Percentiles rank a stretch among this genome's conserved stretches.
These are phyloP conservation scores for Rhopalosiphum nymphaeae DNA, from an alignment of 2,888 invertebrate genomes.

Conservation along the genomic window DNA sequence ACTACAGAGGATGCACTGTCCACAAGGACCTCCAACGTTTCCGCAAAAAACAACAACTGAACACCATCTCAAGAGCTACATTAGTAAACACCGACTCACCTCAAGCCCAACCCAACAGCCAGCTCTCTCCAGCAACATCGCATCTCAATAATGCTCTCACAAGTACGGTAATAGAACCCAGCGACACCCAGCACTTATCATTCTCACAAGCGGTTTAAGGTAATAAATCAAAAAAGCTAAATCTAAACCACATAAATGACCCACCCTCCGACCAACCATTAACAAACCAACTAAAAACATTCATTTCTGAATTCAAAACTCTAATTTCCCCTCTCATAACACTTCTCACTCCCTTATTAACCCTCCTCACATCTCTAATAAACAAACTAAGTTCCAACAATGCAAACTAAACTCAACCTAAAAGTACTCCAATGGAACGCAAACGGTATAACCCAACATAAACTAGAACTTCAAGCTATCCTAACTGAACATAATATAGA, in stretches of 20 bases:
- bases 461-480: conserved; percentile 25
- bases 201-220: not conserved
- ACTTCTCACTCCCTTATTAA: not conserved
- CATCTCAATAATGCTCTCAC: not conserved
- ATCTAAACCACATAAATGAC: not conserved
- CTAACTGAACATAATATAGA: not conserved
- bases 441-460: conserved; percentile 29
- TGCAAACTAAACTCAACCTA: not conserved
- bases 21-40: not conserved
- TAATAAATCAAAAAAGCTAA: not conserved
- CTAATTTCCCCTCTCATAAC: not conserved
- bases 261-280: not conserved
- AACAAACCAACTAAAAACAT: not conserved
- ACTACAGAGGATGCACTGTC: too few relatives aligned
- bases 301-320: not conserved
- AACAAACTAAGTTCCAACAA: conserved; percentile 21
- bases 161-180: not conserved
- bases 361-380: not conserved
- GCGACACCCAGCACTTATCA: not conserved
- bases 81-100: not conserved
- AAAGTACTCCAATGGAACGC: conserved; percentile 40
- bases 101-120: not conserved
- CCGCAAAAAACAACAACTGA: conserved; percentile 24
- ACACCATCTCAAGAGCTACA: not conserved
- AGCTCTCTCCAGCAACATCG: not conserved